Base-by-base conservation (phyloP, 2,888 invertebrate species). In the Octonoba sinensis region DNA sequence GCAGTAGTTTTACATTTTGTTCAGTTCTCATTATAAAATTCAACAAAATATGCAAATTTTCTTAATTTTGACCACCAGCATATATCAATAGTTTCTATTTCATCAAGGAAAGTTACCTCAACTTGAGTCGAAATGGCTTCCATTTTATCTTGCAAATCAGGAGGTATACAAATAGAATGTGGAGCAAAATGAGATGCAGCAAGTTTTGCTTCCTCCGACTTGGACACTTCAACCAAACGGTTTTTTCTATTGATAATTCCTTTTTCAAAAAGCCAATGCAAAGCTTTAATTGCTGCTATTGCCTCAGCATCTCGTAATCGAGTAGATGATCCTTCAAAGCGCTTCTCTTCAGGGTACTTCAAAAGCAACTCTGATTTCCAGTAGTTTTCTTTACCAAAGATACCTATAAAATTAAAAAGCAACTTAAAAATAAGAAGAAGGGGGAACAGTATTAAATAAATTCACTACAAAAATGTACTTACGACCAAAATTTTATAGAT, bases 211-310 rank as follows among this genome's bases (percentile, higher is more conserved):
- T 70, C 54, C 56, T 85, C 84, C 15, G 79, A 69, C 36, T 51
- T 56, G 24, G 83, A 75, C 70, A 83, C 84, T 12, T 79, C 24
- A 71, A 85, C 69, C 6, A 83, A 82, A 36, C 65, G 67, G 4
- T 71, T 83, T 4, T 83, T 78, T 27, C 56, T 54, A 66, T 85
- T 66, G 16, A 85, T 67, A 15, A 78, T n/a, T 36, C 54, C 72
- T 47, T 83, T 24, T 47, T 56, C 57, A n/a, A 47, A 57, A 13
- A 85, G 73, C 85, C 85, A 85, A n/a, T 72, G 47, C 16, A 85
- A 65, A n/a, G 84, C 83, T 76, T 79, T 75, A n/a, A 44, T 56
- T 11, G 83, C 66, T 49, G 76, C 83, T n/a, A 83, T 64, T 18
- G 51, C 54, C 20, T 83, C 83, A 27, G 83, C 83, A 47, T 62